Base-by-base conservation (phyloP, 2,113 vertebrate species). In the Peromyscus polionotus region DNA sequence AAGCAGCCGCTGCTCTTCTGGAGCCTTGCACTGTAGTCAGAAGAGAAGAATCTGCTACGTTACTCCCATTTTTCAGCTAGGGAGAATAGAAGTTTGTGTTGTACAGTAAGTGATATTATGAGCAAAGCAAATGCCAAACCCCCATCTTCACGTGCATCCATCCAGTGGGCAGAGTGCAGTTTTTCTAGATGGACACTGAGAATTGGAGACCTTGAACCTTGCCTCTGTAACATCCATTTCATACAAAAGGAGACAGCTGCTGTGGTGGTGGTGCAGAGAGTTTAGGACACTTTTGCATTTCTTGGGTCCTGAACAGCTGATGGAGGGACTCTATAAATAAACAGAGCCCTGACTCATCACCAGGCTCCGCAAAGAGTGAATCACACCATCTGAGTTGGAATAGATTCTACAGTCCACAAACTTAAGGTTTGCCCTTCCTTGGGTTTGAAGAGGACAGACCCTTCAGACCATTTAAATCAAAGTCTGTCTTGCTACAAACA, bases 251-350 rank as follows among this genome's bases (percentile, higher is more conserved):
- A 57, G 92, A 45, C 91, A 76, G 48, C 84, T 90, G 42, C 2
- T n/a, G 51, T 20, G 17, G 42, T 72, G 63, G 28, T 31, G 14
- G 72, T 33, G 68, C 45, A 63, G 94, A 65, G 86, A 72, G 22
- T 93, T 61, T 22, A 42, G 48, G 36, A 42, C 94, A 45, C 68
- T 65, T 93, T 80, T 65, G n/a, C 13, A 19, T 92, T 96, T 90
- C 93, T 94, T 97, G 83, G 61, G 95, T 94, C 68, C 48, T 75
- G 73, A 97, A 70, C 77, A 94, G 77, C 17, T 93, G 95, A 90
- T 92, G 63, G 84, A 94, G 45, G 42, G 65, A 80, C 33, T 45
- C 91, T 85, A 39, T 88, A 97, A 85, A 90, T 92, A 93, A 94
- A 93, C 42, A 94, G 79, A 36, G 39, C n/a, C 79, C 16, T 97